Conservation (phyloP, 2,113 vertebrate genomes). For the Parus major region DNA sequence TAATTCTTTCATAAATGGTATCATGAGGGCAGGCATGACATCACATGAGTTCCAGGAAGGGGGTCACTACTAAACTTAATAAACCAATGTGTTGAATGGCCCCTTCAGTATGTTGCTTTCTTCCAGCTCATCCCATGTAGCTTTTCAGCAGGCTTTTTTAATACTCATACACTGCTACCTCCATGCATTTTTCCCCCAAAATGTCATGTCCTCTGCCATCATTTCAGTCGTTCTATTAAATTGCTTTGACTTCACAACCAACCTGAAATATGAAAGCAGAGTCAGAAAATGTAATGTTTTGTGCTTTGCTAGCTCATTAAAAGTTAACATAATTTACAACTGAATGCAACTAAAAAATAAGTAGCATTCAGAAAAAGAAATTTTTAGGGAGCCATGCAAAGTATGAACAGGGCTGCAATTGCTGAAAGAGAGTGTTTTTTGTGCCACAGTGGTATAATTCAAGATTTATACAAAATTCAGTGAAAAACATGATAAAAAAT, state of each 20-base stretch:
- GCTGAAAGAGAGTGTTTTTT: not conserved
- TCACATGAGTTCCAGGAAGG: not conserved
- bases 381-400: not conserved
- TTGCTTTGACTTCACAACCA: not conserved
- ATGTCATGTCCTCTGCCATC: not conserved
- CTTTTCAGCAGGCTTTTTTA: not conserved
- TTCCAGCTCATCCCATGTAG: not conserved
- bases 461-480: not conserved
- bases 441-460: not conserved
- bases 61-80: not conserved
- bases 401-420: not conserved
- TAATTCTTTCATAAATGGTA: not conserved
- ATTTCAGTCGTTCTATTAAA: not conserved
- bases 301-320: not conserved
- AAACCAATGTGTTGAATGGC: not conserved
- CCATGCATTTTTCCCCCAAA: not conserved
- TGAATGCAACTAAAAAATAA: not conserved
- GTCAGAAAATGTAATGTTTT: not conserved
- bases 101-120: not conserved
- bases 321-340: not conserved
- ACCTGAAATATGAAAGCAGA: not conserved
- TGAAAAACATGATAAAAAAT: not conserved
- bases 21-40: not conserved
- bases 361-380: not conserved
- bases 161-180: fast-evolving